Evolutionary conservation across 2,113 vertebrate genomes (phyloP).

Genomic region (Microcebus griseorufus): DNA sequence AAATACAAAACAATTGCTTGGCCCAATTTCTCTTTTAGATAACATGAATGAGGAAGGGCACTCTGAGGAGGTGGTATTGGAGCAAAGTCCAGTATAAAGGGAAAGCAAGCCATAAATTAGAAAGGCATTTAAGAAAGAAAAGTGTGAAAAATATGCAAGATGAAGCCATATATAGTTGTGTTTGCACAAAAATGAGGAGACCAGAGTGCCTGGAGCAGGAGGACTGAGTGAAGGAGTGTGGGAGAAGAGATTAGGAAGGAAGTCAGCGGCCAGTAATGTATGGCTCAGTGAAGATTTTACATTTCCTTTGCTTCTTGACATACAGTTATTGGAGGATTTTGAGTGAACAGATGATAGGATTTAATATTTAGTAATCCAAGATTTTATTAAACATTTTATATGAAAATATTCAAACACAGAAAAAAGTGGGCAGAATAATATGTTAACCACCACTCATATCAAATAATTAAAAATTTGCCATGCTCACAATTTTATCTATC

Average conservation of each 20-base stretch:
- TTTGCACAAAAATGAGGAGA: not conserved
- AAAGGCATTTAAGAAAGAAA: not conserved
- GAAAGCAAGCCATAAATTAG: not conserved
- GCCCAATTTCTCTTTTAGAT: not conserved
- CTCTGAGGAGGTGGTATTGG: not conserved
- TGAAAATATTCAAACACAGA: not conserved
- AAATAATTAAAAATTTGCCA: not conserved
- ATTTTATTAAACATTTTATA: not conserved
- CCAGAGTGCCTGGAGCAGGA: not conserved
- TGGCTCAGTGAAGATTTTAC: not conserved
- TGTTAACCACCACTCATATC: not conserved
- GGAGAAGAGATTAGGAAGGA: not conserved
- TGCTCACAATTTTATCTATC: not conserved
- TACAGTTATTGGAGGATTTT: not conserved
- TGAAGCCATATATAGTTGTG: accelerated
- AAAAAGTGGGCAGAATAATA: not conserved
- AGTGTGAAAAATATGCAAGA: not conserved
- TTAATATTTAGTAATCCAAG: conserved; percentile 13
- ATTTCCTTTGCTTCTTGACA: not conserved
- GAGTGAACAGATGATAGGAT: not conserved
- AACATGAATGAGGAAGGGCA: not conserved
- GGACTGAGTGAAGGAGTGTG: not conserved
- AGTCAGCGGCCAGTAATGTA: not conserved
- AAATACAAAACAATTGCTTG: not conserved
- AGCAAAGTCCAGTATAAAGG: not conserved